phyloP scores from a whole-genome alignment of 2,113 vertebrate genomes.

The Takifugu flavidus region DNA sequence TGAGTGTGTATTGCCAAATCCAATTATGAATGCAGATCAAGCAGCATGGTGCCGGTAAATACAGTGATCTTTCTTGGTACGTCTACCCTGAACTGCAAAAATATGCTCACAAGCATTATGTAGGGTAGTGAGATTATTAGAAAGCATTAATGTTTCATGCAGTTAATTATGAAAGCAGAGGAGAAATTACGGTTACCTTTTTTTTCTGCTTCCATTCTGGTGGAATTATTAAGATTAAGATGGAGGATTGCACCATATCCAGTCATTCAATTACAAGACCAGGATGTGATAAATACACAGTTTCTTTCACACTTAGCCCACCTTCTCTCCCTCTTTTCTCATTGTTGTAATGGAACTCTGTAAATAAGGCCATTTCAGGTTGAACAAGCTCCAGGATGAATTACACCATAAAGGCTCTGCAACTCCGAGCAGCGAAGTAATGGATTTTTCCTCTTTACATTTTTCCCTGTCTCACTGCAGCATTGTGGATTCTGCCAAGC shows the following conservation, averaged over 20 bases:
- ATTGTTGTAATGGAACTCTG: conserved; percentile 61
- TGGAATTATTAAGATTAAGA: neutral
- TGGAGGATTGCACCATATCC: neutral
- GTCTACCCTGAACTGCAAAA: no score
- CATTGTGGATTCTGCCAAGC: conserved; percentile 36
- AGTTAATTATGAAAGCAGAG: no score
- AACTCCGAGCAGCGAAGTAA: conserved; percentile 58
- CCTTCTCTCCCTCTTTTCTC: conserved; percentile 18
- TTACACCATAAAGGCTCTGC: conserved; percentile 52
- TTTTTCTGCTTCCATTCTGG: neutral
- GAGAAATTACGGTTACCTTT: no score
- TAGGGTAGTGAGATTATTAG: no score
- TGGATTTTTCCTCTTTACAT: conserved; percentile 51
- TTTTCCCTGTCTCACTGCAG: conserved; percentile 22
- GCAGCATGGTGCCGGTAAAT: no score
- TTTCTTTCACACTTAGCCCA: neutral
- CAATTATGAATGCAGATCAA: no score
- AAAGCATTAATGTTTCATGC: no score
- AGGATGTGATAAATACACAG: conserved; percentile 33
- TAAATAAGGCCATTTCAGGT: conserved; percentile 62
- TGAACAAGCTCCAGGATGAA: conserved; percentile 66
- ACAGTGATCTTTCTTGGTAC: no score
- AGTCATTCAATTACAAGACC: conserved; percentile 37
- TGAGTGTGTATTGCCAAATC: no score
- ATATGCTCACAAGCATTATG: no score